Conservation (phyloP, 1,140 invertebrate genomes). For the Diuraphis noxia region DNA sequence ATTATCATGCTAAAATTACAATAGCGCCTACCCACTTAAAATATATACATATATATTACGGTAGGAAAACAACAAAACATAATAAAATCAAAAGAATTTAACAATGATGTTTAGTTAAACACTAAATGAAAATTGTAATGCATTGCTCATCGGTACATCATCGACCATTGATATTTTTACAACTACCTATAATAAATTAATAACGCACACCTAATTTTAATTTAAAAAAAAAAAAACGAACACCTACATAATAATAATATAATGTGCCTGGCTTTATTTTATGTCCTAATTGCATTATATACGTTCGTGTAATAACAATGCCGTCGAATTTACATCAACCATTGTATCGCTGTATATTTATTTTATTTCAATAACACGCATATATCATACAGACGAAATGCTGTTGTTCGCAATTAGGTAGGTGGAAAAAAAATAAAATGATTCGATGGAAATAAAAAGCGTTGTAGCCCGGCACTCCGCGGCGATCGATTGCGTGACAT, state of each 20-base stretch:
- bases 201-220: neutral
- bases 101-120: neutral
- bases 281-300: conserved; percentile 17
- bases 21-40: neutral
- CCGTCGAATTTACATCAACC: neutral
- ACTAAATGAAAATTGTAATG: neutral
- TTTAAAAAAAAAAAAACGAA: neutral
- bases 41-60: neutral
- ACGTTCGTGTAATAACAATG: conserved; percentile 11
- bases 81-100: neutral
- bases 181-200: neutral
- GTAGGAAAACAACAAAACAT: neutral
- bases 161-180: neutral
- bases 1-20: neutral
- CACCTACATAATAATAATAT: neutral
- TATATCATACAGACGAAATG: neutral
- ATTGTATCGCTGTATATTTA: neutral
- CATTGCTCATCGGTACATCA: neutral
- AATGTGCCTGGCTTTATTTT: too few species aligned
- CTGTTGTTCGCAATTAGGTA: neutral
- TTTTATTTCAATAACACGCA: neutral
- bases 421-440: neutral
- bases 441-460: neutral
- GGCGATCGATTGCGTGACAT: neutral
- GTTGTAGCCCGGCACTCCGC: neutral